A percentile compares a stretch with the other conserved stretches of the same genome.
Evolutionary conservation across 1,140 invertebrate species (phyloP).

Genomic region (Ostrea denselamellosa): DNA sequence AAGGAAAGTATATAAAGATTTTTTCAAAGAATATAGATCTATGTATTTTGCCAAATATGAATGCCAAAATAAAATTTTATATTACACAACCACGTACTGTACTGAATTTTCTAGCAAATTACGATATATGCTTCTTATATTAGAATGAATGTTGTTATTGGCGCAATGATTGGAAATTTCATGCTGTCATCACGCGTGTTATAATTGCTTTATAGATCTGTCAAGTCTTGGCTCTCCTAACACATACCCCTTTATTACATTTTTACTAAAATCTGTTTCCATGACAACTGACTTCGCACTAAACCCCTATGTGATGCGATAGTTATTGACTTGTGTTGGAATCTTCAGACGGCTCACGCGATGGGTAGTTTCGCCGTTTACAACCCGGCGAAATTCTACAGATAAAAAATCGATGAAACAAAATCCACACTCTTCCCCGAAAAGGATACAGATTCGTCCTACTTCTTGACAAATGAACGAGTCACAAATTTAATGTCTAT

Average conservation of each 20-base stretch:
- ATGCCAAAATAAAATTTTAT: no score
- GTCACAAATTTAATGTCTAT: background rate
- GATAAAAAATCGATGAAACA: constrained; percentile 37
- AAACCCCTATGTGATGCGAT: constrained; percentile 33
- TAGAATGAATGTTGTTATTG: no score
- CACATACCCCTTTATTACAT: constrained; percentile 35
- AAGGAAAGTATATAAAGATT: no score
- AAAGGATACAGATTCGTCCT: background rate
- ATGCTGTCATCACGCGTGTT: no score
- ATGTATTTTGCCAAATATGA: no score
- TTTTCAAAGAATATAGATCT: no score
- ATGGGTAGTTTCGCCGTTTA: constrained; percentile 38
- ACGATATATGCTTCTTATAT: no score
- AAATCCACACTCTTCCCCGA: constrained; percentile 11
- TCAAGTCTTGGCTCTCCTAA: background rate
- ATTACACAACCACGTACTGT: no score
- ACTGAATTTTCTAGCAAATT: no score
- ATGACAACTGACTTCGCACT: constrained; percentile 30
- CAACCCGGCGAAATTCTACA: constrained; percentile 3
- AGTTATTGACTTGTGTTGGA: constrained; percentile 20
- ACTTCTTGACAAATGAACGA: background rate
- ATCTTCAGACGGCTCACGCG: background rate
- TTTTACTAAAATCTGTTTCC: constrained; percentile 38
- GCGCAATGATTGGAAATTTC: no score
- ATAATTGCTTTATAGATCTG: no score